phyloP scores from a whole-genome alignment of 2,888 invertebrate species.

The Bombylius major region DNA sequence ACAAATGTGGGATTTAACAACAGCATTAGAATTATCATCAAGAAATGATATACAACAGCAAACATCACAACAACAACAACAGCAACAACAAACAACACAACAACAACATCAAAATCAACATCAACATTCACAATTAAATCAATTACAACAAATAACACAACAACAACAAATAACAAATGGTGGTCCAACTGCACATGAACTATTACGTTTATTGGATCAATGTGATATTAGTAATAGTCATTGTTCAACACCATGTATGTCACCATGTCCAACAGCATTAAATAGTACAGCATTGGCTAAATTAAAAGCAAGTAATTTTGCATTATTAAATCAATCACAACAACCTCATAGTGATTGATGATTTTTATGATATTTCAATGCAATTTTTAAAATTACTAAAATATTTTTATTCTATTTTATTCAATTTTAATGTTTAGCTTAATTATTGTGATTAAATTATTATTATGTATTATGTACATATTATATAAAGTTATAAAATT shows the following conservation, averaged over 20 bases:
- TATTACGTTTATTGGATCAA: slow-evolving; percentile 81
- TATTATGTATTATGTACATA: too few relatives aligned
- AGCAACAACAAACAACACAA: background rate
- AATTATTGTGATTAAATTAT: too few relatives aligned
- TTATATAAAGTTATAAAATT: too few relatives aligned
- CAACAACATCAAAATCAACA: background rate
- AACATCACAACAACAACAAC: slow-evolving; percentile 15
- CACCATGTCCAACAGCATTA: slow-evolving; percentile 48
- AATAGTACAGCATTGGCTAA: slow-evolving; percentile 35
- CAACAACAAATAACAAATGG: slow-evolving; percentile 41
- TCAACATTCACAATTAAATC: slow-evolving; percentile 26
- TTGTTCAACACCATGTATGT: slow-evolving; percentile 60
- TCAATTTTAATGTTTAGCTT: too few relatives aligned
- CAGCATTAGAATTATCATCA: slow-evolving; percentile 69
- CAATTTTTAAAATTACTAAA: too few relatives aligned
- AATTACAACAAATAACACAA: slow-evolving; percentile 41
- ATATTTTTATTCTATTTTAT: too few relatives aligned
- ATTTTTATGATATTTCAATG: background rate
- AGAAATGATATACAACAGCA: slow-evolving; percentile 64
- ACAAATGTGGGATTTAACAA: slow-evolving; percentile 98
- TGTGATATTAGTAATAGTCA: slow-evolving; percentile 81
- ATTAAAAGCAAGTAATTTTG: slow-evolving; percentile 48
- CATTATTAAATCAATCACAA: slow-evolving; percentile 45
- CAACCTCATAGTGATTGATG: slow-evolving; percentile 19
- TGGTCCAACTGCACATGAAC: slow-evolving; percentile 86